These are phyloP conservation scores for Paracentrotus lividus DNA, from an alignment of 53 echinoderm and acorn worm genomes.

Conservation along the genomic window DNA sequence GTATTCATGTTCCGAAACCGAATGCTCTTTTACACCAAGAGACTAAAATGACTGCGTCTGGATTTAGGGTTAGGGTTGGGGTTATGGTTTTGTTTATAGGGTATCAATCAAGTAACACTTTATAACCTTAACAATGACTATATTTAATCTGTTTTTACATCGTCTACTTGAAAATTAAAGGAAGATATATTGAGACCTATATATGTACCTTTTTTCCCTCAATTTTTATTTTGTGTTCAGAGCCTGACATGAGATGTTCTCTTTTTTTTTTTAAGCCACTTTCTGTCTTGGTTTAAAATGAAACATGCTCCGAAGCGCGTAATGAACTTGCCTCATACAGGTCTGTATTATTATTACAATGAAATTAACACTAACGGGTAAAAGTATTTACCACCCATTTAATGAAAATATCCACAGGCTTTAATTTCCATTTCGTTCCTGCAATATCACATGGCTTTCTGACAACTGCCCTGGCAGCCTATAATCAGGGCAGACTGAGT, in stretches of 20 bases:
- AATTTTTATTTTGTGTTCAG: background rate
- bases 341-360: constrained; percentile 37
- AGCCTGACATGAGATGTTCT: background rate
- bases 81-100: too few relatives aligned
- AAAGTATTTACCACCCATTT: background rate
- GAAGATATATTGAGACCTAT: too few relatives aligned
- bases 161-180: too few relatives aligned
- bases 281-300: background rate
- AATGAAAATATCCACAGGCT: constrained; percentile 38
- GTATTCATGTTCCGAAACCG: too few relatives aligned
- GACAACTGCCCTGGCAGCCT: background rate
- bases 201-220: too few relatives aligned
- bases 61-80: too few relatives aligned
- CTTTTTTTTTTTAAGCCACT: background rate
- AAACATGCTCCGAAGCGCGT: background rate
- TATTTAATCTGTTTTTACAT: too few relatives aligned
- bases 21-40: too few relatives aligned
- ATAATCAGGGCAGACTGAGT: background rate
- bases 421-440: background rate
- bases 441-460: background rate
- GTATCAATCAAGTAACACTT: too few relatives aligned
- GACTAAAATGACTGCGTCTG: too few relatives aligned
- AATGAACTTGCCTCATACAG: background rate
- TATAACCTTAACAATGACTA: too few relatives aligned
- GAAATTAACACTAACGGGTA: constrained; percentile 45